phyloP scores from a whole-genome alignment of 2,888 invertebrate genomes.

The Entomobrya multifasciata region DNA sequence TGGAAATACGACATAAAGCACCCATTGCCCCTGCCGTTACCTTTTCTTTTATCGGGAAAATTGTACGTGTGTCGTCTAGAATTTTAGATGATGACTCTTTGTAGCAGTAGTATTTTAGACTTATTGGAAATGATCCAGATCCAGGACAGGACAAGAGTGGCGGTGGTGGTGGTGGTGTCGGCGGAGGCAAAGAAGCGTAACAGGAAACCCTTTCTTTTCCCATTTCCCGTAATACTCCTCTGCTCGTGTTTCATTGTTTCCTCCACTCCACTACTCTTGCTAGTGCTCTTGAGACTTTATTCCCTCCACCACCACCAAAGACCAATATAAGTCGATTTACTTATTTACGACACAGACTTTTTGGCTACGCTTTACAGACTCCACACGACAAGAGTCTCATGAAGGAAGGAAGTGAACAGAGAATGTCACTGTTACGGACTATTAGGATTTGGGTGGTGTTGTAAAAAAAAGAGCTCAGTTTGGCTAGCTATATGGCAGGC shows the following conservation, averaged over 20 bases:
- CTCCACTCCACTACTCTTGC: not conserved
- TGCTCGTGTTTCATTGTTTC: conserved; percentile 59
- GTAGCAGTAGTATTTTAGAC: conserved; percentile 7
- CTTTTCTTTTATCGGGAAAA: too few relatives aligned
- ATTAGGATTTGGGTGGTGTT: conserved; percentile 30
- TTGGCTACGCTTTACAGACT: conserved; percentile 1
- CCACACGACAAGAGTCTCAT: too few relatives aligned
- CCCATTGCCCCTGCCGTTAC: too few relatives aligned
- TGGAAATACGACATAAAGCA: too few relatives aligned
- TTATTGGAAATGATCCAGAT: conserved; percentile 42
- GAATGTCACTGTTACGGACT: conserved; percentile 42
- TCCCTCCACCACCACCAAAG: not conserved
- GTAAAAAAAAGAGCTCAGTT: conserved; percentile 13
- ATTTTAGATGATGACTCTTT: conserved; percentile 18
- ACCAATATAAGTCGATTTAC: conserved; percentile 14
- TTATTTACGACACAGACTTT: conserved; percentile 22
- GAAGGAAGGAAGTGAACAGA: not conserved
- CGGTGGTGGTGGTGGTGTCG: not conserved
- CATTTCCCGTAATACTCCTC: conserved; percentile 49
- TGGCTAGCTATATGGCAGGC: not conserved
- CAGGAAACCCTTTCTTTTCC: conserved; percentile 64
- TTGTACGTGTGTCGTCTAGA: not conserved
- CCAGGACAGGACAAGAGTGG: conserved; percentile 9
- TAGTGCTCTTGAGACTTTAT: not conserved
- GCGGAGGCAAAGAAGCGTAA: conserved; percentile 62